Conservation (phyloP, 2,888 invertebrate species). For the Megalurothrips usitatus region DNA sequence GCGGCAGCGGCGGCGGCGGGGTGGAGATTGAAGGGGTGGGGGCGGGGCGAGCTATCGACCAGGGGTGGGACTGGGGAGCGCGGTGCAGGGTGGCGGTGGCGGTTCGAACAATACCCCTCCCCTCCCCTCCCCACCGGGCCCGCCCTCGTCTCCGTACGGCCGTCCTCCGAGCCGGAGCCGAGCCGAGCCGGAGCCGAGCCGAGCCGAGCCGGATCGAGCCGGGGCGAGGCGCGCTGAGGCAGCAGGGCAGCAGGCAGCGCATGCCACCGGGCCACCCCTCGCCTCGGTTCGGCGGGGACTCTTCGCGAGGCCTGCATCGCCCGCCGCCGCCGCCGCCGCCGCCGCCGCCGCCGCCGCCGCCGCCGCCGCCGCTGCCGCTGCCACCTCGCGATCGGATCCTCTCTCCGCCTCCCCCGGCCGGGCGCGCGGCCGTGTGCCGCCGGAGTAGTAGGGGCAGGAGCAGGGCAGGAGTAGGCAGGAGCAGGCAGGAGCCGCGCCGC, state of each 20-base stretch:
- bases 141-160: neutral
- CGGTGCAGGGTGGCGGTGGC: slow-evolving; percentile 82
- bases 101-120: neutral
- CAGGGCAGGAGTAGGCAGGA: too few species aligned
- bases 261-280: too few species aligned
- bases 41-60: slow-evolving; percentile 30
- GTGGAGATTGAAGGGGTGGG: slow-evolving; percentile 26
- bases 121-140: neutral
- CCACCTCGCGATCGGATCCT: too few species aligned
- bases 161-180: neutral
- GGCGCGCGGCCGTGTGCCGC: too few species aligned
- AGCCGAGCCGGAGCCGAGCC: too few species aligned
- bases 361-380: neutral
- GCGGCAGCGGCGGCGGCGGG: slow-evolving; percentile 32
- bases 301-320: too few species aligned
- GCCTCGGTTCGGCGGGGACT: too few species aligned
- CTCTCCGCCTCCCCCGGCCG: too few species aligned
- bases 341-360: neutral
- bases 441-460: too few species aligned
- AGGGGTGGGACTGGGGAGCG: slow-evolving; percentile 50
- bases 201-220: too few species aligned
- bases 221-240: too few species aligned
- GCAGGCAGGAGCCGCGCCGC: neutral
- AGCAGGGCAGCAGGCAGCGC: too few species aligned
- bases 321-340: neutral